These are phyloP conservation scores for Noctua janthe DNA, from an alignment of 2,888 invertebrate species.

Conservation along the genomic window DNA sequence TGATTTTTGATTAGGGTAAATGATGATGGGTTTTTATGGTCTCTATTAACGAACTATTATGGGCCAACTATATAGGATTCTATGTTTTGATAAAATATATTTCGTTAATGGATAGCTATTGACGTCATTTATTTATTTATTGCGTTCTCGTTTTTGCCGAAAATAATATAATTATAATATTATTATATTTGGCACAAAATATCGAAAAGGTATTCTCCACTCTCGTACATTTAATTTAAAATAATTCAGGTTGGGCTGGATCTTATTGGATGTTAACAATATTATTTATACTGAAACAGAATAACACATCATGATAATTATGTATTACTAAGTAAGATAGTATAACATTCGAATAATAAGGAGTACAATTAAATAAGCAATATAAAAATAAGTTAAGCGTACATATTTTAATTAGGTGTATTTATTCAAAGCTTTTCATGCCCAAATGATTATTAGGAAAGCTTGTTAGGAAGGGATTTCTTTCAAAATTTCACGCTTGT, in stretches of 20 bases:
- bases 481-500: slow-evolving; percentile 34
- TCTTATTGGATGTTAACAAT: neutral
- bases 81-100: neutral
- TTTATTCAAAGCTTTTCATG: neutral
- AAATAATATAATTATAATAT: neutral
- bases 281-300: neutral
- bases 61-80: slow-evolving; percentile 2
- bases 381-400: neutral
- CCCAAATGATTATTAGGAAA: neutral
- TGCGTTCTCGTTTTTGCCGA: neutral
- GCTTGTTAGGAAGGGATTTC: neutral
- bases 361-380: neutral
- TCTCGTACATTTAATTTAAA: neutral
- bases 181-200: too few relatives aligned
- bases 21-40: neutral
- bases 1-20: neutral
- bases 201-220: slow-evolving; percentile 50
- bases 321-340: neutral
- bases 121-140: neutral
- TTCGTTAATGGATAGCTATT: slow-evolving; percentile 10
- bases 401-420: neutral
- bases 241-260: neutral
- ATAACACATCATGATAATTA: neutral
- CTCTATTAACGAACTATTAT: neutral
- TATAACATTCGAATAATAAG: neutral